Base-by-base conservation (phyloP, 2,113 vertebrate genomes). In the Bufo bufo region DNA sequence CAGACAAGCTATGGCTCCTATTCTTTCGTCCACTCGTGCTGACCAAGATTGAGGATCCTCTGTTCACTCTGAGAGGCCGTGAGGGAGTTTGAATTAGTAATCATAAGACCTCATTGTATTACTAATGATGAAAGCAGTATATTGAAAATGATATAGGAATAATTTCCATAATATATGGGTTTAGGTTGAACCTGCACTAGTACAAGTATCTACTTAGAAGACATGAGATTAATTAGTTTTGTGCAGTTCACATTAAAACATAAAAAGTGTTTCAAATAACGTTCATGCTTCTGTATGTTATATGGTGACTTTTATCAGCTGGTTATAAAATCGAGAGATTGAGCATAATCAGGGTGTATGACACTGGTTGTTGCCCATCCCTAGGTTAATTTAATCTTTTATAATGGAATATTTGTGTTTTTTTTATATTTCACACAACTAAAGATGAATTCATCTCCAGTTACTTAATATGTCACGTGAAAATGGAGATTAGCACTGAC, bases 401-500 rank as follows among this genome's bases (percentile, higher is more conserved):
- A 81, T 43, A 43, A 61, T 19, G 58, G 58, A 61, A 61, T 81
- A 81, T 82, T 82, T 82, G 43, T 65, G 43, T 82, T 63, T 81
- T 77, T 80, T 61, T 50, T 89, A 50, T 75, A 65, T 71, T 43
- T 83, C 17, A 45, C 66, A 87, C 90, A 86, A 90, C 90, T 78
- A 89, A 6, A 89, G 85, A 88, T 77, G 89, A 78, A 91, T 89
- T 90, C 87, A 72, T 90, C 92, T 93, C 90, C 87, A 90, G 92
- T 93, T 93, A 90, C 91, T 93, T 91, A 95, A 93, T 92, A 92
- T 93, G 94, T 96, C 93, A 94, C 89, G 92, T 92, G 91, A 92
- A 94, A 89, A 93, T 94, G 94, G 94, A 94, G 94, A 93, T 92
- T 89, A 92, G 94, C 94, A 94, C 92, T 94, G 92, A 94, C 93